These are phyloP conservation scores for Aleiodes sp. DNA, from an alignment of 1,140 invertebrate species.

Conservation along the genomic window DNA sequence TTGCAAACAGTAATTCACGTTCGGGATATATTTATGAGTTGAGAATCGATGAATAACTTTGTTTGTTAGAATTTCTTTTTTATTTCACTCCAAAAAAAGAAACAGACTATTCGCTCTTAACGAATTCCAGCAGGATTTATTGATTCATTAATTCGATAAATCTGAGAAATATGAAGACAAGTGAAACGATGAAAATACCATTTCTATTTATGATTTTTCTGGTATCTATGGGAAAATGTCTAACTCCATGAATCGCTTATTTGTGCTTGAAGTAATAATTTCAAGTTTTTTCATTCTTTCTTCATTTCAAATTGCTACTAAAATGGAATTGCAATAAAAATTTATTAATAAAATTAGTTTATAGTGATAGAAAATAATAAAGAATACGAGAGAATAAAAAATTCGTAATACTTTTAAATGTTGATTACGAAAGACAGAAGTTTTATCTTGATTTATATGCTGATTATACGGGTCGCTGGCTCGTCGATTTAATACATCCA, in stretches of 20 bases:
- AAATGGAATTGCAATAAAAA: no score
- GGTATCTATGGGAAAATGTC: not conserved
- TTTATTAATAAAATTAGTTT: not conserved
- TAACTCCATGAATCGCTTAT: not conserved
- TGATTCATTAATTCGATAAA: constrained; percentile 16
- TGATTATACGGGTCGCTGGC: constrained; percentile 22
- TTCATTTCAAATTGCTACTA: no score
- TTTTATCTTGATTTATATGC: constrained; percentile 31
- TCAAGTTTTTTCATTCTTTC: no score
- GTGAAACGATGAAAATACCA: constrained; percentile 3
- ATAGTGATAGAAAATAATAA: not conserved
- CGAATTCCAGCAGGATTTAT: not conserved
- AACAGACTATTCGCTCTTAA: not conserved
- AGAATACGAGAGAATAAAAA: not conserved
- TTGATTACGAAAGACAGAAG: constrained; percentile 20
- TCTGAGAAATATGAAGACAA: not conserved
- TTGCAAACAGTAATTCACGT: no score
- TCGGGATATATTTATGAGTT: no score
- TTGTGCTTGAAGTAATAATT: not conserved
- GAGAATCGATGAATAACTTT: not conserved
- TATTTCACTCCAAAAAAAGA: not conserved
- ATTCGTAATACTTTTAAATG: constrained; percentile 20
- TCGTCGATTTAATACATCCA: constrained; percentile 23
- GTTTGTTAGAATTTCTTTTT: not conserved
- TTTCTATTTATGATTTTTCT: not conserved